phyloP scores from a whole-genome alignment of 2,797 vertebrate genomes.

The Rhynchotus rufescens region DNA sequence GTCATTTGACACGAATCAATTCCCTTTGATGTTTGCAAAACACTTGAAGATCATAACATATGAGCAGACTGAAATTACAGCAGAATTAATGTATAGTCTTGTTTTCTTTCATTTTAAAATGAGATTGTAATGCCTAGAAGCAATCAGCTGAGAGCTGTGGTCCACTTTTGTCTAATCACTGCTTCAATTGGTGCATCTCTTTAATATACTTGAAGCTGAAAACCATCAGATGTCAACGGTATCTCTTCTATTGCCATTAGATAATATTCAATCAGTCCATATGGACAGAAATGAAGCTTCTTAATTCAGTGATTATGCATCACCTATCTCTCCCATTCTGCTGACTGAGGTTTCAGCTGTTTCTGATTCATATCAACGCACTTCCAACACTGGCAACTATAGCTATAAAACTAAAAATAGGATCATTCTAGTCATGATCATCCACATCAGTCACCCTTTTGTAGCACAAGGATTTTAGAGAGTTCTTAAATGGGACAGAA shows the following conservation, averaged over 20 bases:
- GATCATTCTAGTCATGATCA: neutral
- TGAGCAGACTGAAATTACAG: neutral
- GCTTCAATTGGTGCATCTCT: conserved; percentile 42
- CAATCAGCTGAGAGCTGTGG: conserved; percentile 51
- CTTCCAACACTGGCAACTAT: conserved; percentile 32
- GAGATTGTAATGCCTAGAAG: conserved; percentile 32
- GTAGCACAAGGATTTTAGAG: conserved; percentile 19
- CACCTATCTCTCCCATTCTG: conserved; percentile 41
- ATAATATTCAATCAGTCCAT: conserved; percentile 62
- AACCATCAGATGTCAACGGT: conserved; percentile 27
- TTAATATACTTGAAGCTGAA: conserved; percentile 54
- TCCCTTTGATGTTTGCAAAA: conserved; percentile 57
- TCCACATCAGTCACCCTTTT: conserved; percentile 8
- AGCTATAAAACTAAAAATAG: conserved; percentile 31
- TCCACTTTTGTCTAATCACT: conserved; percentile 59
- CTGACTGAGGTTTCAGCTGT: conserved; percentile 46
- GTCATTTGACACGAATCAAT: conserved; percentile 27
- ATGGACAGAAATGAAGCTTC: conserved; percentile 37
- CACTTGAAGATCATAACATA: neutral
- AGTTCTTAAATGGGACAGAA: conserved; percentile 2
- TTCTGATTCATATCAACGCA: neutral
- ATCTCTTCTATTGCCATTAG: conserved; percentile 48
- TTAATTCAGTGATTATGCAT: conserved; percentile 31
- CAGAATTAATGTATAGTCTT: conserved; percentile 37
- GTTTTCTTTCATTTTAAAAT: conserved; percentile 49